Percentiles rank a stretch among this genome's conserved stretches.
phyloP scores from a whole-genome alignment of 2,888 invertebrate species.

The Steinernema carpocapsae region DNA sequence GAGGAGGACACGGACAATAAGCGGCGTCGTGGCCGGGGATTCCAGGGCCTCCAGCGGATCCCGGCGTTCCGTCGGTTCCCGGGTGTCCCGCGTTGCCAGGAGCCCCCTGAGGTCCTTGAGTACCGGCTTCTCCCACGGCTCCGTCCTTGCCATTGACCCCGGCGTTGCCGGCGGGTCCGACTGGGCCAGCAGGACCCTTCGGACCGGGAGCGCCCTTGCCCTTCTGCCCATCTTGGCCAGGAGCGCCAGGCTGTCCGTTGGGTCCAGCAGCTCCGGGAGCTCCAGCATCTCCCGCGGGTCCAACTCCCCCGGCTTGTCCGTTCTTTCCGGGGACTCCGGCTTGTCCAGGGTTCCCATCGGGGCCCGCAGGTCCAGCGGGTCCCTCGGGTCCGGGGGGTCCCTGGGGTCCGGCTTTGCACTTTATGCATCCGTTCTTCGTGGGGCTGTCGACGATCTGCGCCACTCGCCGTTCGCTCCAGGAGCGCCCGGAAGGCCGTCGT shows the following conservation, averaged over 20 bases:
- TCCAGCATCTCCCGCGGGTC: too few species aligned
- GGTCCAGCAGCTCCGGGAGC: too few species aligned
- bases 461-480: constrained; percentile 5
- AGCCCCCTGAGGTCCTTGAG: neutral
- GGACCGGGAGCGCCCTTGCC: neutral
- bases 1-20: constrained; percentile 30
- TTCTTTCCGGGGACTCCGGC: neutral
- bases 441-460: constrained; percentile 18
- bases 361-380: constrained; percentile 36
- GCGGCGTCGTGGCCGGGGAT: constrained; percentile 31
- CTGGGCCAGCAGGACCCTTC: neutral
- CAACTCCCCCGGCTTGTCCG: neutral
- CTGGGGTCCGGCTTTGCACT: constrained; percentile 6
- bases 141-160: constrained; percentile 27
- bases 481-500: neutral
- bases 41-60: constrained; percentile 21
- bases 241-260: too few species aligned
- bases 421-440: constrained; percentile 11
- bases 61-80: neutral
- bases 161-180: constrained; percentile 16
- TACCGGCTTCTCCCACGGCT: neutral
- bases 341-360: neutral
- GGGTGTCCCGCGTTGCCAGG: neutral
- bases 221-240: neutral
- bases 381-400: constrained; percentile 37